Base-by-base conservation (phyloP, 2,888 invertebrate species). In the Cepaea hortensis region DNA sequence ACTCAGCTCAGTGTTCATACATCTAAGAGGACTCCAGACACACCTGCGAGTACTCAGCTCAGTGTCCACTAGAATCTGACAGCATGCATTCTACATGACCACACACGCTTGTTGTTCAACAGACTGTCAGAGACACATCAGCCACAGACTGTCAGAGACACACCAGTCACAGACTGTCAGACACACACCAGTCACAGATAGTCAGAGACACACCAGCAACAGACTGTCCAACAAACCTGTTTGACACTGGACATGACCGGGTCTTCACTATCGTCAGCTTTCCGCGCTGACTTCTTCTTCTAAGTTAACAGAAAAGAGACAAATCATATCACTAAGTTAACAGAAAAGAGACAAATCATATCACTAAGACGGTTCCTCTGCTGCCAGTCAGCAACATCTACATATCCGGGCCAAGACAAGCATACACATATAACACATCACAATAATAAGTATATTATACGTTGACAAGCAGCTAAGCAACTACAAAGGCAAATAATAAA, bases 241-340 rank as follows among this genome's bases (percentile, higher is more conserved):
- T 79, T 85, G 62, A 85, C 81, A 55, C 83, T 83, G 46, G 86
- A 86, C 86, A 86, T 86, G 13, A 86, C 86, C 46, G 86, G 86
- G 61, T 86, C 86, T 72, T 86, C 86, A 79, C 86, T 86, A 65
- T 86, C 86, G 77, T 86, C 86, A 77, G 86, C 86, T 83, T 83
- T 86, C 13, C 70, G 79, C 23, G 86, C 86, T 68, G 86, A 86
- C 79, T 86, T 86, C 65, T 79, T 83, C 65, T 86, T 77, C 75
- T 73, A 48, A 65, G 23, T 7, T 48, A 70, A 48, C 75, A 75
- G 46, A 46, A 75, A 72, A 23, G 1, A n/a, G 23, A 72, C 72
- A 72, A 72, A 11, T 72, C n/a, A 72, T 23, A 72, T n/a, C 23
- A n/a, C 72, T n/a, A 55, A 61, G 9, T 7, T 48, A 70, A 48